Conservation (phyloP, 2,113 vertebrate genomes). For the Pavo muticus region DNA sequence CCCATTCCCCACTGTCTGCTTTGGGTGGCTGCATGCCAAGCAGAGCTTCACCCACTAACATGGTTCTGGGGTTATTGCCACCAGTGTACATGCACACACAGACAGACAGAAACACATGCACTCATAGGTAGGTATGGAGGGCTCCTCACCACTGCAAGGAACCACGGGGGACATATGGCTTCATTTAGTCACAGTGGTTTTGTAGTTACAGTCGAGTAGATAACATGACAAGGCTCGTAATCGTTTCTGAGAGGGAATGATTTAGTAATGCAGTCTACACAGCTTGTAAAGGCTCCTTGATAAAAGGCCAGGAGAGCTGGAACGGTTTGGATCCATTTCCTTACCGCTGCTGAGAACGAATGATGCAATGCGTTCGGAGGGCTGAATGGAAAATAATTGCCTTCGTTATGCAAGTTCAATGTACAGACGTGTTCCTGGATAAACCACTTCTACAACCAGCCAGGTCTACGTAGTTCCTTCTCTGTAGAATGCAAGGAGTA, state of each 20-base stretch:
- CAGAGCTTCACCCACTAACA: not conserved
- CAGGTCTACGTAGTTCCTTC: not conserved
- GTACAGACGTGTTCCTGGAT: slow-evolving; percentile 55
- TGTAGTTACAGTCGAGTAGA: slow-evolving; percentile 28
- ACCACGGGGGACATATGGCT: not conserved
- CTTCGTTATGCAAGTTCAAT: not conserved
- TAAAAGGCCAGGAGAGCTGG: slow-evolving; percentile 47
- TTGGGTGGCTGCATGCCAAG: not conserved
- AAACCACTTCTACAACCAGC: not conserved
- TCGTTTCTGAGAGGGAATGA: not conserved
- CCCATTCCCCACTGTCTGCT: not conserved
- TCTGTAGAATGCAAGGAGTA: not conserved
- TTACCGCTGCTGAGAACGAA: not conserved
- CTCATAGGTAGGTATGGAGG: rapidly evolving
- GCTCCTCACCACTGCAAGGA: not conserved
- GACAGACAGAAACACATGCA: rapidly evolving
- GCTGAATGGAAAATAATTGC: slow-evolving; percentile 50
- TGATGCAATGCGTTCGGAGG: slow-evolving; percentile 9
- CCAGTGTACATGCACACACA: rapidly evolving
- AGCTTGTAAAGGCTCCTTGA: not conserved
- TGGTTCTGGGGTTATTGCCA: not conserved
- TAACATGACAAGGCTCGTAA: slow-evolving; percentile 35
- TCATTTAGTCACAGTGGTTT: slow-evolving; percentile 7
- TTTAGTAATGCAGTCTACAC: not conserved
- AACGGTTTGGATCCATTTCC: slow-evolving; percentile 31